Base-by-base conservation (phyloP, 1,140 invertebrate species). In the Musca domestica region DNA sequence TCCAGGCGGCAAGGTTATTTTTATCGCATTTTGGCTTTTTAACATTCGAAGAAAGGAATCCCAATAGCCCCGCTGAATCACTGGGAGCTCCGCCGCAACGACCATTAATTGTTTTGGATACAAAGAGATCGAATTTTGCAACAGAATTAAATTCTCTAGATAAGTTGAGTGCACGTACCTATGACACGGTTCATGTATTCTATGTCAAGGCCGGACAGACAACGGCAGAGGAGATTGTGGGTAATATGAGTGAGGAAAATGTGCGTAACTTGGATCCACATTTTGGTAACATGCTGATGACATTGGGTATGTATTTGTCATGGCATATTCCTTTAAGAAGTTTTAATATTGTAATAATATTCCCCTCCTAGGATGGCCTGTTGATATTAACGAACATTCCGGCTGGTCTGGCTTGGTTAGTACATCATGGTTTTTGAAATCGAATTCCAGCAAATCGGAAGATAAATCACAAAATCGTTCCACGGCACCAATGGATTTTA, bases 111-210 rank as follows among this genome's bases (percentile, higher is more conserved):
- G 90, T 91, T 27, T 83, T 98, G 61, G 92, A 97, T 83, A 89
- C 88, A 27, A 86, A 86, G 9, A 84, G 87, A 54, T 76, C 87
- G 12, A 90, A 89, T 17, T 94, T 97, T 76, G 88, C 87, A 23
- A 80, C 84, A 22, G 92, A 95, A 76, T 80, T 94, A 15, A 88
- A 84, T 12, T 89, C 92, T 70, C 82, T 98, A 54, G 90, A 94
- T 75, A 85, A 85, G 27, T 82, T 97, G 48, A 94, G 94, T 73
- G 87, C 90, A 27, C 85, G 95, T 71, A 95, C 93, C 6, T 90
- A 90, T 74, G 95, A 98, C 77, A 98, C 96, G 0, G 94, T 93
- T 70, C 95, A 98, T 81, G 87, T 98, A 69, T 98, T 98, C 84
- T 99, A 98, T 81, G 94, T 96, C 0, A 90, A 92, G 80, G 87